Evolutionary conservation across 2,113 vertebrate species (phyloP).

Genomic region (Balaeniceps rex): DNA sequence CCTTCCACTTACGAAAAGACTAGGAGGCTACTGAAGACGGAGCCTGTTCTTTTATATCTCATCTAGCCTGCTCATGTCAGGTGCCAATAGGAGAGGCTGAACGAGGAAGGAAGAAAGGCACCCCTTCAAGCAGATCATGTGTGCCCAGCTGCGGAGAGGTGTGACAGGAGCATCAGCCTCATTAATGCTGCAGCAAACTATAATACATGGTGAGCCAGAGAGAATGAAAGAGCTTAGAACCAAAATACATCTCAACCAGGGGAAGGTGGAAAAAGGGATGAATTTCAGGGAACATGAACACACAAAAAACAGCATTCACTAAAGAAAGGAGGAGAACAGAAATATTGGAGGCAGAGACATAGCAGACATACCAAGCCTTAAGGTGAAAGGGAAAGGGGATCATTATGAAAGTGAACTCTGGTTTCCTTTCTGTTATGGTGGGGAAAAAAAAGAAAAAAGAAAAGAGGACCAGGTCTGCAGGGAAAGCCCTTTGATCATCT

Average conservation of each 20-base stretch:
- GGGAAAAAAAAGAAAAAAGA: no score
- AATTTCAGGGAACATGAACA: background rate
- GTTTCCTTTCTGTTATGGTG: background rate
- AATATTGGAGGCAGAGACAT: background rate
- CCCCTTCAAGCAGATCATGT: background rate
- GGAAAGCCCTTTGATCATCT: background rate
- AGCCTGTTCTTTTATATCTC: background rate
- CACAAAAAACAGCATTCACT: background rate
- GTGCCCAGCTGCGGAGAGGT: accelerated
- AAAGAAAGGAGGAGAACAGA: background rate
- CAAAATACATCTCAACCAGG: background rate
- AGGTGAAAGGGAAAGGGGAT: background rate
- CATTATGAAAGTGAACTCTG: background rate
- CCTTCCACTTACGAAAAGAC: background rate
- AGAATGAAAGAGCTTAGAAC: background rate
- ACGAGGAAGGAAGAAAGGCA: background rate
- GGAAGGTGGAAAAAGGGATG: background rate
- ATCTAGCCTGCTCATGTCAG: background rate
- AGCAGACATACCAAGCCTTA: background rate
- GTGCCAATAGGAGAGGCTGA: background rate
- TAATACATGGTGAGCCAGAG: background rate
- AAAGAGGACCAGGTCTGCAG: background rate
- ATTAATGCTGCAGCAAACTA: background rate
- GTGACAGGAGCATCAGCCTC: background rate
- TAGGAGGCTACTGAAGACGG: background rate